These are phyloP conservation scores for Holotrichia oblita DNA, from an alignment of 1,140 invertebrate species.

Conservation along the genomic window DNA sequence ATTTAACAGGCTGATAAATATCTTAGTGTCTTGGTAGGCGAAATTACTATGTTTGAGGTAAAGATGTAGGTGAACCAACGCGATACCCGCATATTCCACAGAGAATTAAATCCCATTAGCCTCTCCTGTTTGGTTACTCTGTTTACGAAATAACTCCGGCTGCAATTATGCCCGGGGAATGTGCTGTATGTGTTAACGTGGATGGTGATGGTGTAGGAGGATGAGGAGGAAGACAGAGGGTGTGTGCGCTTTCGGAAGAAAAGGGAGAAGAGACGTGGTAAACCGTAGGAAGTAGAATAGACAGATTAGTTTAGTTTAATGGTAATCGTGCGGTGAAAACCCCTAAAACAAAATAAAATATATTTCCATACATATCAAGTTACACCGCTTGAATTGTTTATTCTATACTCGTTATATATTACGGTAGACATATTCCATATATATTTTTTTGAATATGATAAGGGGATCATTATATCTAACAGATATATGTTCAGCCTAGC, in stretches of 20 bases:
- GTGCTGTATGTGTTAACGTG: neutral
- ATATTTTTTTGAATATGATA: neutral
- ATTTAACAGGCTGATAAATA: neutral
- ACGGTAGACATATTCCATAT: no score
- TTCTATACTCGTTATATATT: neutral
- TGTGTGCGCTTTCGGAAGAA: no score
- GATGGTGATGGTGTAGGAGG: neutral
- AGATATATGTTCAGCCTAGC: neutral
- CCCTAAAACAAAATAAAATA: no score
- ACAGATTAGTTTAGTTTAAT: no score
- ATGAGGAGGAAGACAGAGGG: no score
- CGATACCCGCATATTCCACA: constrained; percentile 11
- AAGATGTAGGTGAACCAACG: neutral
- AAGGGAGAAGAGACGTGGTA: no score
- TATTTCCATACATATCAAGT: no score
- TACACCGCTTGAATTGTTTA: neutral
- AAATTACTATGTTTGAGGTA: constrained; percentile 12
- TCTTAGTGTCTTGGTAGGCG: neutral
- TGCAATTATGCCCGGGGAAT: constrained; percentile 1
- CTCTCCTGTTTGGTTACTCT: constrained; percentile 9
- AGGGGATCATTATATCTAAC: constrained; percentile 4
- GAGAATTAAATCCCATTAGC: constrained; percentile 31
- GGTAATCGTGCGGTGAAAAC: neutral
- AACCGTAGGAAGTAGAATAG: no score
- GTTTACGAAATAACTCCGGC: constrained; percentile 3